Conservation (phyloP, 1,140 invertebrate species). For the Colletes latitarsis region DNA sequence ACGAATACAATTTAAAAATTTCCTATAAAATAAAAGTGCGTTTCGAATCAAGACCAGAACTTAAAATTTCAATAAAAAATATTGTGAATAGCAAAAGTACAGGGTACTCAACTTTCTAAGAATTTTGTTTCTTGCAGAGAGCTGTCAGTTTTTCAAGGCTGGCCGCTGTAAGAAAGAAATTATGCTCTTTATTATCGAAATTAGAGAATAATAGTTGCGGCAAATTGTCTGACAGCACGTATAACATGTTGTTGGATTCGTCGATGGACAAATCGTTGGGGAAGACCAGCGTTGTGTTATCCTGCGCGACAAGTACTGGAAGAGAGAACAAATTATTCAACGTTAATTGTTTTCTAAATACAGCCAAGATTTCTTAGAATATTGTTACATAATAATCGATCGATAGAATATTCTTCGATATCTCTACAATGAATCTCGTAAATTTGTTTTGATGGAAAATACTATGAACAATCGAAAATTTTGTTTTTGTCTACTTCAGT, state of each 20-base stretch:
- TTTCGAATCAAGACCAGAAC: too few species aligned
- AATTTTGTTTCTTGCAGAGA: slow-evolving; percentile 28
- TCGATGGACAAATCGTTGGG: slow-evolving; percentile 77
- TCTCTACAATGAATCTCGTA: background rate
- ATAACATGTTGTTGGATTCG: slow-evolving; percentile 79
- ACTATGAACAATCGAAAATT: too few species aligned
- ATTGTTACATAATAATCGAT: slow-evolving; percentile 5
- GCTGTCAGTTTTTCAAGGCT: slow-evolving; percentile 52
- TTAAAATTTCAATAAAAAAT: too few species aligned
- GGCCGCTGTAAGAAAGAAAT: slow-evolving; percentile 75
- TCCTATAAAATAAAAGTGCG: background rate
- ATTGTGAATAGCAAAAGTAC: too few species aligned
- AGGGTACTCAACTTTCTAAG: too few species aligned
- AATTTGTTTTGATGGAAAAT: background rate
- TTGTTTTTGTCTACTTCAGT: too few species aligned
- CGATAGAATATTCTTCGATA: background rate
- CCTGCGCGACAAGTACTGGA: slow-evolving; percentile 71
- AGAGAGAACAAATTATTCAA: slow-evolving; percentile 32
- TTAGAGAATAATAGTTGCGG: slow-evolving; percentile 83
- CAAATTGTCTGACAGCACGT: slow-evolving; percentile 86
- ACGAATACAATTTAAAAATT: too few species aligned
- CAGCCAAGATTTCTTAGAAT: slow-evolving; percentile 6
- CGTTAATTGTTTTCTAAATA: background rate
- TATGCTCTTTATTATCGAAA: slow-evolving; percentile 83
- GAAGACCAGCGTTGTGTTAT: slow-evolving; percentile 76